Conservation (phyloP, 1,140 invertebrate genomes). For the Chionoecetes opilio region DNA sequence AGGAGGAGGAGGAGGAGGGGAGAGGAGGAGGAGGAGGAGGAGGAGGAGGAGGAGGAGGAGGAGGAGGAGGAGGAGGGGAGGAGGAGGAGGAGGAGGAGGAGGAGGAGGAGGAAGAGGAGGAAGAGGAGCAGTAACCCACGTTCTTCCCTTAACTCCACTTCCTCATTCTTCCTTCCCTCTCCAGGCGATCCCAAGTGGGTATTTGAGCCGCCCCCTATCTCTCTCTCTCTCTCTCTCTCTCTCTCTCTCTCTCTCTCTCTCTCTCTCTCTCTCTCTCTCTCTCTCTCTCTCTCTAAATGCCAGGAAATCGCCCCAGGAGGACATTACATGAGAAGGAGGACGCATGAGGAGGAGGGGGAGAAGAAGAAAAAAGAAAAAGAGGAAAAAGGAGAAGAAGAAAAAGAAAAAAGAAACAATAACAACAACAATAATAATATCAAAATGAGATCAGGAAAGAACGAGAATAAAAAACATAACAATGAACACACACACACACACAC, state of each 20-base stretch:
- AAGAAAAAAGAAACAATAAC: background rate
- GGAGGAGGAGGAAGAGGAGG: background rate
- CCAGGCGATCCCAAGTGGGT: background rate
- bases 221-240: background rate
- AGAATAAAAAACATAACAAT: too few relatives aligned
- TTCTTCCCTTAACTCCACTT: too few relatives aligned
- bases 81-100: background rate
- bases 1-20: background rate
- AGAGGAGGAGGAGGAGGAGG: conserved; percentile 12
- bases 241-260: too few relatives aligned
- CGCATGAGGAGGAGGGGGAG: background rate
- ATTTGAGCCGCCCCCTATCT: too few relatives aligned
- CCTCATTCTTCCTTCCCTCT: background rate
- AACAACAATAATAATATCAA: too few relatives aligned
- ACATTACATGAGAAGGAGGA: background rate
- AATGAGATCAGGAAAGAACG: too few relatives aligned
- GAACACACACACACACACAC: too few relatives aligned
- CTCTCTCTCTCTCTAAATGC: background rate
- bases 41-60: background rate
- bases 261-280: too few relatives aligned
- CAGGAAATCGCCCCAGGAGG: background rate
- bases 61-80: conserved; percentile 12
- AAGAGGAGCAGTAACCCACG: background rate
- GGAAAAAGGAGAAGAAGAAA: background rate
- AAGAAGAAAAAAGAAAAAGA: background rate